Base-by-base conservation (phyloP, 2,888 invertebrate species). In the Folsomia candida region DNA sequence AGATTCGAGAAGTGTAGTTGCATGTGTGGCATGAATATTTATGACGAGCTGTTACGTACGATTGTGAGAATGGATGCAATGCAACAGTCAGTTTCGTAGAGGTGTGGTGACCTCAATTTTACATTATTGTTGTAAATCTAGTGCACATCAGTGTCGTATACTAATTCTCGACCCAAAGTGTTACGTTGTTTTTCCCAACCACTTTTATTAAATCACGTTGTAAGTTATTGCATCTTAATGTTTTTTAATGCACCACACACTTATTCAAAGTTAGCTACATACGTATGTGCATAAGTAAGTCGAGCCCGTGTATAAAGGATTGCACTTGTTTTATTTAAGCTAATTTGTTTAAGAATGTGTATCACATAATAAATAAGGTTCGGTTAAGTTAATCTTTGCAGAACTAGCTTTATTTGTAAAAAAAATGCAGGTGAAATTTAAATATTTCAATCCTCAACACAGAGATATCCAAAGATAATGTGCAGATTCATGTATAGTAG, bases 71-170 rank as follows among this genome's bases (percentile, higher is more conserved):
- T 37, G 37, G 37, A 37, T 37, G 37, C 37, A 37, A 14, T 14
- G 14, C 14, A 37, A 37, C 14, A 14, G 37, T 26, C 14, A 64
- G 63, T 64, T 64, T n/a, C n/a, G n/a, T n/a, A n/a, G n/a, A 64
- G 63, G 63, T 64, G 63, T 64, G 63, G 63, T 64, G 63, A 64
- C 63, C 63, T 64, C 63, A 64, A 64, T 64, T 64, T 64, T 22
- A 9, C 6, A 14, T 54, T 22, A 29, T 14, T 37, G n/a, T 28
- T 28, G 61, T 61, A 61, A 61, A 61, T 61, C 54, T 54, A 54
- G 54, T 54, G 20, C 54, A 54, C 18, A n/a, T 54, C 22, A 20
- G 37, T n/a, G n/a, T n/a, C n/a, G n/a, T 54, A 54, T 54, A 54
- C 37, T 37, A 22, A 20, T 54, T 54, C 54, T 54, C 54, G 22